A percentile compares a stretch with the other conserved stretches of the same genome.
phyloP scores from a whole-genome alignment of 2,888 invertebrate genomes.

The Ramazzottius varieornatus region DNA sequence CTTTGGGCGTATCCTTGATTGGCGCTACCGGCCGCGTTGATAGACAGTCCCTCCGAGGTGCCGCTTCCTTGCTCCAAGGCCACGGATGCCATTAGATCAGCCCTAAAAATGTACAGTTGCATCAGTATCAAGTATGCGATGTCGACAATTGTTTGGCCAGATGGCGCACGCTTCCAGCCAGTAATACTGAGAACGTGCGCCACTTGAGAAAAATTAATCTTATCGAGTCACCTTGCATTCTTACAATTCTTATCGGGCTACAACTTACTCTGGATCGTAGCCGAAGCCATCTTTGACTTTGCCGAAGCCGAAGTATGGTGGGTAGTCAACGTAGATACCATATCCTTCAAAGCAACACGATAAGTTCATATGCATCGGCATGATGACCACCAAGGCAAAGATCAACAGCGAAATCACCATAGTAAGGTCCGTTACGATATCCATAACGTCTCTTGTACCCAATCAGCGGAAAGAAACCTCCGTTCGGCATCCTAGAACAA shows the following conservation, averaged over 20 bases:
- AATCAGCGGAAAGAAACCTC: background rate
- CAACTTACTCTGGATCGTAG: background rate
- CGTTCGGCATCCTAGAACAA: background rate
- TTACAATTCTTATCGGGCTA: too few relatives aligned
- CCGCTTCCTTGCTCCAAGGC: background rate
- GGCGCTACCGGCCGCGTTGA: background rate
- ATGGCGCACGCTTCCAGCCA: too few relatives aligned
- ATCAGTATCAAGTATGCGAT: too few relatives aligned
- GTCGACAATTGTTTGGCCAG: too few relatives aligned
- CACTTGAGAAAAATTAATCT: too few relatives aligned
- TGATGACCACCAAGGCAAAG: background rate
- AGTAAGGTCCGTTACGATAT: background rate
- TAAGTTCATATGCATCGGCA: background rate
- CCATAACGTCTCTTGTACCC: slow-evolving; percentile 2
- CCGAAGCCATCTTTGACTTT: slow-evolving; percentile 1
- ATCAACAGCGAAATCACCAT: too few relatives aligned
- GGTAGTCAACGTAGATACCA: slow-evolving; percentile 1
- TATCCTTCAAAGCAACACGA: background rate
- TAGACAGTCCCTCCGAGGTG: background rate
- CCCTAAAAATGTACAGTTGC: background rate
- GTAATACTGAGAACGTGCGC: too few relatives aligned
- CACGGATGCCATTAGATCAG: background rate
- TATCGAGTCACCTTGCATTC: too few relatives aligned
- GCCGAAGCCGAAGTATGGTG: slow-evolving; percentile 1
- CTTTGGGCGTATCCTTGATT: background rate